Evolutionary conservation across 2,888 invertebrate genomes (phyloP).

Genomic region (Seira musarum): DNA sequence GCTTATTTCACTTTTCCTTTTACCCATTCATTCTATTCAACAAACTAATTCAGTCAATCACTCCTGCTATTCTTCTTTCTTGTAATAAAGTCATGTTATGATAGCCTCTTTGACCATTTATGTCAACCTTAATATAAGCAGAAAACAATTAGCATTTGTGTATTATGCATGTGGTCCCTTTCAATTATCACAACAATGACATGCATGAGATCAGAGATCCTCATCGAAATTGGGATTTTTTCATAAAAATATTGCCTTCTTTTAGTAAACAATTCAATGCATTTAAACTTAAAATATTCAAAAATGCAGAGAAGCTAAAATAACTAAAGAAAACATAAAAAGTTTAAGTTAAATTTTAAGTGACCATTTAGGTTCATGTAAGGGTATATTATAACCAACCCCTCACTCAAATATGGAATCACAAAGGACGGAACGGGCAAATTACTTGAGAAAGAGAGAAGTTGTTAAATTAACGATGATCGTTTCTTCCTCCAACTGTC

Average conservation of each 20-base stretch:
- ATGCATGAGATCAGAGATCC: too few relatives aligned
- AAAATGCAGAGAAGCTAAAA: background rate
- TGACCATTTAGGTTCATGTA: constrained; percentile 35
- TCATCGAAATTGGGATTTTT: constrained; percentile 20
- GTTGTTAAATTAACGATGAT: constrained; percentile 22
- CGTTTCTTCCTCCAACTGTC: background rate
- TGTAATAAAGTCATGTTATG: constrained; percentile 54
- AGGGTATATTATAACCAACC: too few relatives aligned
- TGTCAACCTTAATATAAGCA: constrained; percentile 42
- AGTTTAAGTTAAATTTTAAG: constrained; percentile 39
- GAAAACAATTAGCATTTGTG: constrained; percentile 14
- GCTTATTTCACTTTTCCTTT: constrained; percentile 22
- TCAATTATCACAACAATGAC: constrained; percentile 14
- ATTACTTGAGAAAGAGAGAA: background rate
- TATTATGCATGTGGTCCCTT: constrained; percentile 17
- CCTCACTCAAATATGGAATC: constrained; percentile 33
- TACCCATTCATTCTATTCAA: constrained; percentile 13
- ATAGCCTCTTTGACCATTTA: constrained; percentile 56
- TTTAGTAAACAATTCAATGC: too few relatives aligned
- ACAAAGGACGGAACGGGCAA: constrained; percentile 11
- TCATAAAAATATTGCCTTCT: constrained; percentile 17
- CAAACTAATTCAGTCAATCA: constrained; percentile 46
- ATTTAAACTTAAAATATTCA: background rate
- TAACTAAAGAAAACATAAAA: background rate
- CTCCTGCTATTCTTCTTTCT: constrained; percentile 32